Evolutionary conservation across 2,888 invertebrate species (phyloP), one percentile per base, ranked within the genome.

Genomic region (Drosophila emarginata): DNA sequence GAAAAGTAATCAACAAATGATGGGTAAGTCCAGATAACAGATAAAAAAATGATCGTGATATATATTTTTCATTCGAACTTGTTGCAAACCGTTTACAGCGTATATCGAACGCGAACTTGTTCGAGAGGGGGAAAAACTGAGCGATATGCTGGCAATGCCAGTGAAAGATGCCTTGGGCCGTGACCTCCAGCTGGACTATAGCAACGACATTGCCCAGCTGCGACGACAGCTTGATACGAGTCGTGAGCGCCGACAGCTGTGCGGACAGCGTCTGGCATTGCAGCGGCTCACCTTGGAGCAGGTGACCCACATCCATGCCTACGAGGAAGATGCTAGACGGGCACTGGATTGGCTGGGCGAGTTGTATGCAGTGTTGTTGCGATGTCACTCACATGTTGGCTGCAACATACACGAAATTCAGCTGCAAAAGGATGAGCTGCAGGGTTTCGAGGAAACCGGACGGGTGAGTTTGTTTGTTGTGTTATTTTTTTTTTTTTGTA

Each of bases 281-380:
- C 95, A 96, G 88, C 95, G 95, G 89, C 92, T 97, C 69, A 95
- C 96, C 67, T 92, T 96, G 77, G 95, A 96, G 88, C 96, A 97
- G 92, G 94, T 95, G 73, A 93, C 95, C 59, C 95, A 96, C 89
- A 94, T 96, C 78, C 93, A 94, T 80, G 94, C 94, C 21, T 96
- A 96, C 90, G 96, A 97, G 91, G 93, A 93, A 80, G 96, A 97
- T 88, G 95, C 95, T 1, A 93, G 94, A 66, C 95, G 96, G 93
- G 95, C 96, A 3, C 94, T 96, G 52, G 93, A 94, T 79, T 97
- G 96, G 96, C 92, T 97, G 75, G 93, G 94, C 77, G 96, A 96
- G 89, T 92, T 97, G 72, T 94, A 95, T 89, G 93, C 94, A 54
- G 95, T 95, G 66, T 93, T 96, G 92, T 91, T 95, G 74, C 93